A percentile compares a stretch with the other conserved stretches of the same genome.
Conservation (phyloP, 2,797 vertebrate genomes). For the Anableps anableps region DNA sequence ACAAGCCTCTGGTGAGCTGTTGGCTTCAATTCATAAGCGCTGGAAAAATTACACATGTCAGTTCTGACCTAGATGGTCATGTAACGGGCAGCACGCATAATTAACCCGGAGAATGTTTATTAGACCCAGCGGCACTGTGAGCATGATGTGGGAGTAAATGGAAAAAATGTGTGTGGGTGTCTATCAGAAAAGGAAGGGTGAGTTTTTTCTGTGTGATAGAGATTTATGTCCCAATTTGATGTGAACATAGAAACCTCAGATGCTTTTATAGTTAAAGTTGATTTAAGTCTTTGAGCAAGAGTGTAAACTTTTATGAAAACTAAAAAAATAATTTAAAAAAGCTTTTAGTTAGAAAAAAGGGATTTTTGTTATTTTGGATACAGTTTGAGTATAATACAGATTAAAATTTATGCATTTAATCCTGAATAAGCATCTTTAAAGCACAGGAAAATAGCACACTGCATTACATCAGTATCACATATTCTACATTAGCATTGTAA, state of each 20-base stretch:
- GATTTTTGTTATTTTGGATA: neutral
- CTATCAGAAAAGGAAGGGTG: neutral
- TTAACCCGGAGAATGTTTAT: constrained; percentile 68
- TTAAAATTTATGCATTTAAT: neutral
- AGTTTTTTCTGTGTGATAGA: neutral
- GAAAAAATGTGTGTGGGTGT: constrained; percentile 8
- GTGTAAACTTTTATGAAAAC: neutral
- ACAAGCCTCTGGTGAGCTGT: constrained; percentile 58
- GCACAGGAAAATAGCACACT: neutral
- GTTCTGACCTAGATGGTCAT: constrained; percentile 51
- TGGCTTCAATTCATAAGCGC: constrained; percentile 61
- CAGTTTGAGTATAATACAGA: neutral
- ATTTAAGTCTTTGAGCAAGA: neutral
- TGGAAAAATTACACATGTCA: constrained; percentile 66
- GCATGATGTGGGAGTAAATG: constrained; percentile 14
- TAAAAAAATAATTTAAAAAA: neutral
- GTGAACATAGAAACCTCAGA: neutral
- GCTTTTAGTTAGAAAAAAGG: neutral
- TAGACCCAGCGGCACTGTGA: constrained; percentile 43
- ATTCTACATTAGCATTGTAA: neutral
- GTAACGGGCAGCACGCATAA: constrained; percentile 62
- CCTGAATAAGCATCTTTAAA: neutral
- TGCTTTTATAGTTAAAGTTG: neutral
- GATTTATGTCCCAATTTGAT: neutral
- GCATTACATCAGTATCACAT: neutral